Percentiles rank a stretch among this genome's conserved stretches.
These are phyloP conservation scores for Chloromyia formosa DNA, from an alignment of 2,888 invertebrate genomes.

Conservation along the genomic window DNA sequence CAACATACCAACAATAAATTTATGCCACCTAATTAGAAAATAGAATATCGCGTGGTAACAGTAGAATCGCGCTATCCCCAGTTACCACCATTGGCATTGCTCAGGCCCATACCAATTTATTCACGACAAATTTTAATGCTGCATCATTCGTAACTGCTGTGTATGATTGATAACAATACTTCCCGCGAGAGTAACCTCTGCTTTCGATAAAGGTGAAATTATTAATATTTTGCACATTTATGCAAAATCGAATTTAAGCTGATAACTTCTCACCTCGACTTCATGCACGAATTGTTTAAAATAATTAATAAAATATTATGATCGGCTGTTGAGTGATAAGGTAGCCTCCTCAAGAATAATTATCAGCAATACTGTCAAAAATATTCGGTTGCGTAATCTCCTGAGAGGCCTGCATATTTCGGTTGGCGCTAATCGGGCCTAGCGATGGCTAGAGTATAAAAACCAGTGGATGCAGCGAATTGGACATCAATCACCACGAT, in stretches of 20 bases:
- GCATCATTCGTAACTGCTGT: neutral
- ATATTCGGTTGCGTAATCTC: slow-evolving; percentile 7
- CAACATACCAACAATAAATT: no score
- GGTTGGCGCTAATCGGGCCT: neutral
- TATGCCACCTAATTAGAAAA: slow-evolving; percentile 16
- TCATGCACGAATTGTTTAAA: slow-evolving; percentile 18
- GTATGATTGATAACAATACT: neutral
- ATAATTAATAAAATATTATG: neutral
- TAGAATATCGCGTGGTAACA: slow-evolving; percentile 22
- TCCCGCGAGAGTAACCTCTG: neutral
- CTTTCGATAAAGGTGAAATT: slow-evolving; percentile 13
- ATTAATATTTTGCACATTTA: neutral
- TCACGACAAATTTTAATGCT: neutral
- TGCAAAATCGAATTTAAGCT: neutral
- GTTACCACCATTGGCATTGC: neutral
- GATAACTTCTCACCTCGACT: slow-evolving; percentile 27
- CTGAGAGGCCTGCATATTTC: no score
- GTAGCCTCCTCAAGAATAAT: neutral
- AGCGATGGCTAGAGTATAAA: slow-evolving; percentile 32
- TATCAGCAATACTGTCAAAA: neutral
- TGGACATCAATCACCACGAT: slow-evolving; percentile 57
- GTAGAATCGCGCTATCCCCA: neutral
- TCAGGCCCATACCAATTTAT: neutral
- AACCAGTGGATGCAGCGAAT: neutral
- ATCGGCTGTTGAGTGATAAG: neutral